These are phyloP conservation scores for Pangasius sanitwongsei DNA, from an alignment of 2,797 vertebrate species.

Conservation along the genomic window DNA sequence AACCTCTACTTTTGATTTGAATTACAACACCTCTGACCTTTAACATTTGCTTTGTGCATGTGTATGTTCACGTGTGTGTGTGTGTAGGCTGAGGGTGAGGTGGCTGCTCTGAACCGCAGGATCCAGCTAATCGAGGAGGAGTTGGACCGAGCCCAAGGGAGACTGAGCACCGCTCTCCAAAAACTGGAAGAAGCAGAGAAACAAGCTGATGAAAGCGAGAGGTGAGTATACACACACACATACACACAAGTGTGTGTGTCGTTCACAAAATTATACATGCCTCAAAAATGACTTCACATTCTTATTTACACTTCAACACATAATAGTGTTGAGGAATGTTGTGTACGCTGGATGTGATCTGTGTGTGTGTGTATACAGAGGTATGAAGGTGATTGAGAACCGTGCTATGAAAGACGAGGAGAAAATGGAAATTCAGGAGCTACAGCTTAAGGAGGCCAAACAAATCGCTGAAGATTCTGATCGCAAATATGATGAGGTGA, in stretches of 20 bases:
- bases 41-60: neutral
- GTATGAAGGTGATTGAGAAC: slow-evolving; percentile 99
- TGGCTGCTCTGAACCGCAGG: slow-evolving; percentile 92
- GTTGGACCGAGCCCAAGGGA: slow-evolving; percentile 93
- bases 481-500: slow-evolving; percentile 96
- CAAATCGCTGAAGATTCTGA: slow-evolving; percentile 95
- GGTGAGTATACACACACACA: slow-evolving; percentile 70
- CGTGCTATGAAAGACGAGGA: slow-evolving; percentile 97
- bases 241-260: neutral
- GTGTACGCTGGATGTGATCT: neutral
- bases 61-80: slow-evolving; percentile 21
- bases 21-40: neutral
- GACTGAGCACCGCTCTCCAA: slow-evolving; percentile 91
- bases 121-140: slow-evolving; percentile 99
- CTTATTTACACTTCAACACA: neutral
- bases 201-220: slow-evolving; percentile 92
- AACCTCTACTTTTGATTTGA: too few species aligned
- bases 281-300: neutral
- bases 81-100: slow-evolving; percentile 90
- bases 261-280: neutral
- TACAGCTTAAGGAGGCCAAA: slow-evolving; percentile 97
- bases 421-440: slow-evolving; percentile 97
- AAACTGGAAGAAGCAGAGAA: slow-evolving; percentile 98
- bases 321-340: neutral
- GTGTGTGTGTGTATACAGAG: slow-evolving; percentile 72